Percentiles rank a stretch among this genome's conserved stretches.
Conservation (phyloP, 2,113 vertebrate genomes). For the Eonycteris spelaea region DNA sequence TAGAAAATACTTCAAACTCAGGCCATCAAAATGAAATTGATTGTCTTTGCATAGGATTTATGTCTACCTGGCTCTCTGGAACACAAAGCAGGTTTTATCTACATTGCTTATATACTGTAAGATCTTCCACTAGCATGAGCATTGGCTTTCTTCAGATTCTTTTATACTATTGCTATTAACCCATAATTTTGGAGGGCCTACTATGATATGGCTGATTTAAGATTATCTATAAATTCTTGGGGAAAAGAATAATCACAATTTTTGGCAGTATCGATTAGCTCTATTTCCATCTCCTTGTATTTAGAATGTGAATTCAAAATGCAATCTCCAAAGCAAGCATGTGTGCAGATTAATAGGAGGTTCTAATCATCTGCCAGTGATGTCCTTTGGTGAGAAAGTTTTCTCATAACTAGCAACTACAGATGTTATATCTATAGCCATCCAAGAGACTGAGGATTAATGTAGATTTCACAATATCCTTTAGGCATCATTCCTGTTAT, state of each 20-base stretch:
- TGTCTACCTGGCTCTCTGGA: neutral
- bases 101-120: neutral
- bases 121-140: neutral
- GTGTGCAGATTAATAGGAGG: slow-evolving; percentile 9
- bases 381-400: neutral
- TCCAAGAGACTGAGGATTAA: neutral
- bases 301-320: slow-evolving; percentile 55
- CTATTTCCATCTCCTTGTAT: neutral
- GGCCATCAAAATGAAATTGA: neutral
- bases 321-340: slow-evolving; percentile 25
- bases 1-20: neutral
- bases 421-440: neutral
- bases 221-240: neutral
- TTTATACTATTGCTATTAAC: neutral
- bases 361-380: neutral
- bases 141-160: neutral
- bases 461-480: neutral
- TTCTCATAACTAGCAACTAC: neutral
- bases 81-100: neutral
- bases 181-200: neutral
- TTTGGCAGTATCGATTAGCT: neutral
- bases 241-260: neutral
- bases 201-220: neutral
- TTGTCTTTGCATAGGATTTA: neutral
- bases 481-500: neutral